Evolutionary conservation across 2,113 vertebrate species (phyloP).

Genomic region (Sialia sialis): DNA sequence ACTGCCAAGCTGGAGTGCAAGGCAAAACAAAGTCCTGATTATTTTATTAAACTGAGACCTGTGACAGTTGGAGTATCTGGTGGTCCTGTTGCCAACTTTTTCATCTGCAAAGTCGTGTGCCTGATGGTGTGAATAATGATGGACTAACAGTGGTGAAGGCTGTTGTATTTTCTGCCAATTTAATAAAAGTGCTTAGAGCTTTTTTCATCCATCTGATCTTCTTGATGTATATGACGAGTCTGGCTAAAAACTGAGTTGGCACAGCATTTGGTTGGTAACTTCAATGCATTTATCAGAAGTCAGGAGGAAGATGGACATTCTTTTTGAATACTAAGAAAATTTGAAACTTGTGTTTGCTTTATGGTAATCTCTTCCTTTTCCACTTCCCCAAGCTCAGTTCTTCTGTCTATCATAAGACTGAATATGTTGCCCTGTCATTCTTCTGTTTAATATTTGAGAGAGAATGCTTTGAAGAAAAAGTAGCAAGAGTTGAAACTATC

Average conservation of each 20-base stretch:
- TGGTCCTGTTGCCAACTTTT: neutral
- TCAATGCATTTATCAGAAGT: neutral
- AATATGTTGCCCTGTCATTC: neutral
- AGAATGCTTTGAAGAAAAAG: neutral
- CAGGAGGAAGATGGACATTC: neutral
- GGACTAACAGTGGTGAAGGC: neutral
- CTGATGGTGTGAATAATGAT: neutral
- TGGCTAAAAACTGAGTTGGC: neutral
- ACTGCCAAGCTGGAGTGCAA: neutral
- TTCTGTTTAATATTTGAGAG: neutral
- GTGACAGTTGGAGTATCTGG: neutral
- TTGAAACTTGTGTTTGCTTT: neutral
- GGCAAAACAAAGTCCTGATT: neutral
- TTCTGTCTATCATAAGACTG: neutral
- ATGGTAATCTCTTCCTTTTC: neutral
- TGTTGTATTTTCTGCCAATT: neutral
- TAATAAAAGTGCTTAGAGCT: neutral
- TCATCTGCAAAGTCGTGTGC: accelerated
- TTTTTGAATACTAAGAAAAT: neutral
- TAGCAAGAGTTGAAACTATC: neutral
- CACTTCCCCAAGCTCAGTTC: neutral
- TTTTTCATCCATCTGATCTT: neutral
- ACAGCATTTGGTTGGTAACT: neutral
- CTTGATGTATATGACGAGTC: neutral
- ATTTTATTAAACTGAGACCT: neutral